Evolutionary conservation across 1,140 invertebrate genomes (phyloP).

Genomic region (Ceratina australensis): DNA sequence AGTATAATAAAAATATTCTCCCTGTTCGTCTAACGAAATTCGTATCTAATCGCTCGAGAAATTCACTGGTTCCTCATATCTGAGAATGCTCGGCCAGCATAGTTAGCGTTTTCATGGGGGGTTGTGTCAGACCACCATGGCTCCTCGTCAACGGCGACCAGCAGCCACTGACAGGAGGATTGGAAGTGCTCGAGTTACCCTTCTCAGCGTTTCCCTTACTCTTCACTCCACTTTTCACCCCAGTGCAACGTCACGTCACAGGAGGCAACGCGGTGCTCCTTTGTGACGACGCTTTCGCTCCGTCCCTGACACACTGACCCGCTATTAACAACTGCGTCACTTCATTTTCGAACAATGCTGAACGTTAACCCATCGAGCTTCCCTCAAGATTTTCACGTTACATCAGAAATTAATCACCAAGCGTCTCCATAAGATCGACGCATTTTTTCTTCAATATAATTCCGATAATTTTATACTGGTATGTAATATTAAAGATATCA

Average conservation of each 20-base stretch:
- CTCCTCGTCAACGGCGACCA: constrained; percentile 31
- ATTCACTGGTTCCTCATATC: neutral
- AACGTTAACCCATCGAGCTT: constrained; percentile 5
- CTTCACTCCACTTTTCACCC: constrained; percentile 31
- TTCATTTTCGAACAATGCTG: neutral
- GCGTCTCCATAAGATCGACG: too few species aligned
- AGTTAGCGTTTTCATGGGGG: constrained; percentile 29
- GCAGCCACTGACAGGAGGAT: constrained; percentile 40
- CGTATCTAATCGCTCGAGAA: constrained; percentile 18
- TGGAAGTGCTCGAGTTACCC: constrained; percentile 41
- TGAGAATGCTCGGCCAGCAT: constrained; percentile 5
- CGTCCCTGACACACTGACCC: constrained; percentile 46
- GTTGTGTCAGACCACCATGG: neutral
- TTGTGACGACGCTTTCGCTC: constrained; percentile 30
- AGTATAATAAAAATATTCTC: too few species aligned
- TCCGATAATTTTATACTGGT: too few species aligned
- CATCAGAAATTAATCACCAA: too few species aligned
- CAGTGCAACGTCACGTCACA: constrained; percentile 22
- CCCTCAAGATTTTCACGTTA: too few species aligned
- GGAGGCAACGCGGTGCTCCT: constrained; percentile 20
- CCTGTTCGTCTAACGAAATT: too few species aligned
- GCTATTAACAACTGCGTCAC: constrained; percentile 26
- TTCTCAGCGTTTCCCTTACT: constrained; percentile 10
- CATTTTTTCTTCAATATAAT: too few species aligned
- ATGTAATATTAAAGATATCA: too few species aligned